These are phyloP conservation scores for Syngnathus floridae DNA, from an alignment of 2,113 vertebrate species.

Conservation along the genomic window DNA sequence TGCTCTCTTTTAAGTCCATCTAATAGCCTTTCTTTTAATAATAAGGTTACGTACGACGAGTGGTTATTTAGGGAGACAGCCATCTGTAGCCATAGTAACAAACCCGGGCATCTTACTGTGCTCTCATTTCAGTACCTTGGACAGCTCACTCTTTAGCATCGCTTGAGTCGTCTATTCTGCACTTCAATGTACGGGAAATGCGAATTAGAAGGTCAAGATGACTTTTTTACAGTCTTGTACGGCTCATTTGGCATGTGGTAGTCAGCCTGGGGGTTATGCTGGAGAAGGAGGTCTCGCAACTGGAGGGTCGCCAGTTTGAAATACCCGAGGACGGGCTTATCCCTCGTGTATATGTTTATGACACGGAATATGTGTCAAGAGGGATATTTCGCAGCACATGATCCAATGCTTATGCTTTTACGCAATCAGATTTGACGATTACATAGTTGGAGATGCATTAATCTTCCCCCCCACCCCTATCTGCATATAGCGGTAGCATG, in stretches of 20 bases:
- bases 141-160: conserved; percentile 28
- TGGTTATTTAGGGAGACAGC: conserved; percentile 63
- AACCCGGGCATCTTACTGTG: conserved; percentile 41
- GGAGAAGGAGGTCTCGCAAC: conserved; percentile 18
- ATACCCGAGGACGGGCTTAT: conserved; percentile 24
- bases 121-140: conserved; percentile 53
- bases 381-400: neutral
- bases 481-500: conserved; percentile 45
- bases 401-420: neutral
- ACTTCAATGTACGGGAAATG: neutral
- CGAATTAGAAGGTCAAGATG: conserved; percentile 15
- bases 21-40: conserved; percentile 26
- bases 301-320: conserved; percentile 48
- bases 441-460: neutral
- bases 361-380: conserved; percentile 13
- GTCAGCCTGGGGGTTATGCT: conserved; percentile 24
- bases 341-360: conserved; percentile 10
- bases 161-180: neutral
- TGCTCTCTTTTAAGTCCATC: neutral
- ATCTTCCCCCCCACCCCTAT: conserved; percentile 6
- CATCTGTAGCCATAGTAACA: conserved; percentile 67
- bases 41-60: conserved; percentile 48
- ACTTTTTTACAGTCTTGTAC: conserved; percentile 7
- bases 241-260: conserved; percentile 21
- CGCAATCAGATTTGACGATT: neutral